These are phyloP conservation scores for Paratrypauchen microcephalus DNA, from an alignment of 2,797 vertebrate species.

Conservation along the genomic window DNA sequence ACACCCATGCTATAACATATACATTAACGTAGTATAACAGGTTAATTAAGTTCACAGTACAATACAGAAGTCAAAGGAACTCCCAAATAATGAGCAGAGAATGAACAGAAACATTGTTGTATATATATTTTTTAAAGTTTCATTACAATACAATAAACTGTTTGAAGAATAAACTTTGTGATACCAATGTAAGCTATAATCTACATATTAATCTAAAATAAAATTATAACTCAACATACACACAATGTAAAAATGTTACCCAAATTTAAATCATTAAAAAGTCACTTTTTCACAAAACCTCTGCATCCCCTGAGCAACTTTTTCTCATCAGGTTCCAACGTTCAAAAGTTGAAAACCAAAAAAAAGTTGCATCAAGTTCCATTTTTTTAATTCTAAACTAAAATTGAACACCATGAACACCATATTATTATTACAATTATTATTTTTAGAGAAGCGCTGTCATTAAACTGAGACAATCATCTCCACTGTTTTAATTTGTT, in stretches of 20 bases:
- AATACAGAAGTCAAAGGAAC: no score
- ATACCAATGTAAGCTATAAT: background rate
- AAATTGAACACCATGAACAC: background rate
- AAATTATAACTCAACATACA: background rate
- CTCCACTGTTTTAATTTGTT: conserved; percentile 25
- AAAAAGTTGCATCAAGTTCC: background rate
- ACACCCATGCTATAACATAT: no score
- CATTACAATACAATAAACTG: no score
- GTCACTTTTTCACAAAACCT: background rate
- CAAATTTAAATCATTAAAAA: no score
- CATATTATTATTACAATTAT: conserved; percentile 9
- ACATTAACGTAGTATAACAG: no score
- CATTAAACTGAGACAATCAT: conserved; percentile 16
- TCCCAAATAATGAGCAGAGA: no score
- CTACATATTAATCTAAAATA: no score
- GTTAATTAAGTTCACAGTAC: no score
- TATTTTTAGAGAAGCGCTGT: conserved; percentile 11
- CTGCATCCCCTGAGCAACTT: background rate
- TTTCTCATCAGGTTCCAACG: background rate
- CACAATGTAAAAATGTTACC: background rate
- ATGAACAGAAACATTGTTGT: no score
- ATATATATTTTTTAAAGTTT: no score
- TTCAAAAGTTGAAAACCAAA: background rate
- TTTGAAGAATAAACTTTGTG: background rate
- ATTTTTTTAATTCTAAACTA: background rate